phyloP scores from a whole-genome alignment of 2,888 invertebrate species.

The Nomada lathburiana region DNA sequence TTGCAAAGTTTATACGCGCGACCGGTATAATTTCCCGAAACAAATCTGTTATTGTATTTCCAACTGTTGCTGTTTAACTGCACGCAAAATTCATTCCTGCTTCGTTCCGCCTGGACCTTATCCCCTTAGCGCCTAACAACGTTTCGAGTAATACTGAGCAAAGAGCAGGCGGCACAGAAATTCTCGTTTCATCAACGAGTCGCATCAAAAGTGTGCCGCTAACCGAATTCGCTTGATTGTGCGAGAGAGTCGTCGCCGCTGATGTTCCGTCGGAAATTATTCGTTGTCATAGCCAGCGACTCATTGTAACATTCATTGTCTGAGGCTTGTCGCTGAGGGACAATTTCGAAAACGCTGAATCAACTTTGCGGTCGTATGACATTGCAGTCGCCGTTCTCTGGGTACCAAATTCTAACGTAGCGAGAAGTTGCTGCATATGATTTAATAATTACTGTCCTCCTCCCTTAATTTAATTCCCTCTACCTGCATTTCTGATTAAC shows the following conservation, averaged over 20 bases:
- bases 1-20: neutral
- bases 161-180: constrained; percentile 23
- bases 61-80: neutral
- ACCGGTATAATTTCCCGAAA: neutral
- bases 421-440: neutral
- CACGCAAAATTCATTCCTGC: constrained; percentile 5
- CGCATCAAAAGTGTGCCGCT: constrained; percentile 39
- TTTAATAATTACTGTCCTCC: neutral
- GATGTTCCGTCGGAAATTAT: constrained; percentile 20
- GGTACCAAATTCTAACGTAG: constrained; percentile 10
- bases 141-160: constrained; percentile 29
- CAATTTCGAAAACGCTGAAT: constrained; percentile 32
- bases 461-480: neutral
- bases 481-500: too few relatives aligned
- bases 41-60: neutral
- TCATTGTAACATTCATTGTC: constrained; percentile 32
- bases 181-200: constrained; percentile 42
- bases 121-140: constrained; percentile 29
- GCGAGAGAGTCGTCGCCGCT: constrained; percentile 18
- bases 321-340: constrained; percentile 17
- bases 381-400: neutral
- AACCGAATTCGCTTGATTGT: constrained; percentile 41
- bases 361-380: constrained; percentile 17
- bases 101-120: constrained; percentile 17
- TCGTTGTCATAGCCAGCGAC: constrained; percentile 20